A percentile compares a stretch with the other conserved stretches of the same genome.
Evolutionary conservation across 2,888 invertebrate species (phyloP).

Genomic region (Balanococcus diminutus): DNA sequence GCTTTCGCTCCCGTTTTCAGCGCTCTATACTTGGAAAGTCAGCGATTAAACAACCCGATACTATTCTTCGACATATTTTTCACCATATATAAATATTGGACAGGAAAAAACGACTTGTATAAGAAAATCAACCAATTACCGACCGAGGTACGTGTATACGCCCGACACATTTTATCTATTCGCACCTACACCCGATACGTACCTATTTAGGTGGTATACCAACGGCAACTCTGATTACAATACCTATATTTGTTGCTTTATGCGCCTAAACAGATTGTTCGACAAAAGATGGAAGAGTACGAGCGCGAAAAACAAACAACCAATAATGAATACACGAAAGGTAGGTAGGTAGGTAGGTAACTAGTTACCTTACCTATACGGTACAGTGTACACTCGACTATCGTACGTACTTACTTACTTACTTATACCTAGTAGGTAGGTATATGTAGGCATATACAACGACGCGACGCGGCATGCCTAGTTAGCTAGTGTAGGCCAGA

Average conservation of each 20-base stretch:
- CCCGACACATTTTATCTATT: background rate
- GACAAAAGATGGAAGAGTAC: background rate
- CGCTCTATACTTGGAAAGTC: slow-evolving; percentile 57
- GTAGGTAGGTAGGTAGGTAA: too few relatives aligned
- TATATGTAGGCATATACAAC: background rate
- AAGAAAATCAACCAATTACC: slow-evolving; percentile 57
- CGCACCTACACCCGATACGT: too few relatives aligned
- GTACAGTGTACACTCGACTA: too few relatives aligned
- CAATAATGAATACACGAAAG: background rate
- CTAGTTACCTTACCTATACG: too few relatives aligned
- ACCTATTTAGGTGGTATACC: too few relatives aligned
- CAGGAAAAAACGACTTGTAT: slow-evolving; percentile 56
- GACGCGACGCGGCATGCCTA: too few relatives aligned
- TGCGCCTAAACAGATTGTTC: background rate
- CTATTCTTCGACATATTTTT: slow-evolving; percentile 57
- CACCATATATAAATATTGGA: slow-evolving; percentile 56
- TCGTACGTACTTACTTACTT: background rate
- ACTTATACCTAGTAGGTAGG: background rate
- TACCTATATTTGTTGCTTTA: too few relatives aligned
- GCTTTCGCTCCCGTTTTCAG: too few relatives aligned
- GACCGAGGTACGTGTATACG: slow-evolving; percentile 35
- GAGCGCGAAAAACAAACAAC: background rate
- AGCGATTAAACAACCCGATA: slow-evolving; percentile 58
- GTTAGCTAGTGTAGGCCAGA: too few relatives aligned
- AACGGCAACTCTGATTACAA: too few relatives aligned